Conservation (phyloP, 2,113 vertebrate species). For the Jaculus jaculus region DNA sequence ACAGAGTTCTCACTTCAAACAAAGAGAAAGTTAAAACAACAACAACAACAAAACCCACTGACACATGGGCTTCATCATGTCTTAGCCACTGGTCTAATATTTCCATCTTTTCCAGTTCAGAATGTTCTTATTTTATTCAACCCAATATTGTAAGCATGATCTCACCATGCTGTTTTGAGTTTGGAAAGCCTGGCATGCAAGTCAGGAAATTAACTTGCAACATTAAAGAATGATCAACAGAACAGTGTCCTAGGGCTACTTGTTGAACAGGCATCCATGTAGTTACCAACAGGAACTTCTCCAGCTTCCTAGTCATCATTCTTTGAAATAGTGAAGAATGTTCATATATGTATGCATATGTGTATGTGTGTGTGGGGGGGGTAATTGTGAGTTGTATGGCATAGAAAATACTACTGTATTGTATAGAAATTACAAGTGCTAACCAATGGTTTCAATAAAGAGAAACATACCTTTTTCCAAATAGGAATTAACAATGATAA, state of each 20-base stretch:
- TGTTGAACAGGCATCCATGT: neutral
- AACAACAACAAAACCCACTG: neutral
- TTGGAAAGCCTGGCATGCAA: constrained; percentile 43
- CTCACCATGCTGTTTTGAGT: constrained; percentile 36
- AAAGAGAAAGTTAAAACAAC: too few relatives aligned
- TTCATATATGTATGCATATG: neutral
- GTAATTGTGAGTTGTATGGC: too few relatives aligned
- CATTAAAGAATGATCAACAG: neutral
- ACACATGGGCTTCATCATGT: too few relatives aligned
- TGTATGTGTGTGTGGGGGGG: neutral
- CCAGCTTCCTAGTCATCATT: constrained; percentile 44
- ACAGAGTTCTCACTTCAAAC: too few relatives aligned
- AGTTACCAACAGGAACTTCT: neutral
- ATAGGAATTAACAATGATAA: neutral
- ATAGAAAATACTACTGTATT: too few relatives aligned
- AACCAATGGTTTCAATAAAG: constrained; percentile 64
- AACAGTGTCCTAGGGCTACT: neutral
- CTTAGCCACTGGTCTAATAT: neutral
- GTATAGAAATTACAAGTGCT: constrained; percentile 57
- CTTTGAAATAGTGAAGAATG: constrained; percentile 6
- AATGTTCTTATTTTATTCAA: constrained; percentile 9
- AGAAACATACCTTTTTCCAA: constrained; percentile 23
- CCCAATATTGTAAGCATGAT: neutral
- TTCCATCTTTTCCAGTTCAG: neutral
- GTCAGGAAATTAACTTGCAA: constrained; percentile 48